phyloP scores from a whole-genome alignment of 1,140 invertebrate genomes.

The Ephestia elutella region DNA sequence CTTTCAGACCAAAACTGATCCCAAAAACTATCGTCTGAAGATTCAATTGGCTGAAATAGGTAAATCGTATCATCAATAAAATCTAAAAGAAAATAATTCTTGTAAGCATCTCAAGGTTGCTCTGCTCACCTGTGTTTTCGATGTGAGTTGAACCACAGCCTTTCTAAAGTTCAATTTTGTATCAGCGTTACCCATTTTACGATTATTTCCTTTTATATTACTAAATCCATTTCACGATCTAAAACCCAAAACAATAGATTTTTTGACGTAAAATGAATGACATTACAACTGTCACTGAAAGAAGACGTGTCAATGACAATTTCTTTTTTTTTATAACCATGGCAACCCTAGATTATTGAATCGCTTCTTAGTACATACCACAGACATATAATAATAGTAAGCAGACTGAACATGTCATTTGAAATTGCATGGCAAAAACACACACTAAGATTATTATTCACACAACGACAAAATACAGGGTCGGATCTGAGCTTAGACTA shows the following conservation, averaged over 20 bases:
- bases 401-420: too few species aligned
- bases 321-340: constrained; percentile 4
- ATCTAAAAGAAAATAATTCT: constrained; percentile 9
- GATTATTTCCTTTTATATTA: constrained; percentile 31
- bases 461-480: too few species aligned
- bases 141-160: constrained; percentile 96
- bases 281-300: constrained; percentile 22
- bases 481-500: too few species aligned
- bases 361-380: too few species aligned
- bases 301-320: constrained; percentile 35
- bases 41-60: constrained; percentile 86
- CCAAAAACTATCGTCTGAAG: constrained; percentile 96
- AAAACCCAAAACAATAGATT: constrained; percentile 42
- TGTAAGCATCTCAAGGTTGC: background rate
- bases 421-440: too few species aligned
- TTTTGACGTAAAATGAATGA: constrained; percentile 5
- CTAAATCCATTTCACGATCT: constrained; percentile 53
- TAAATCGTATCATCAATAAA: constrained; percentile 28
- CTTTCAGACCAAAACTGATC: constrained; percentile 99
- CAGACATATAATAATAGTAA: too few species aligned
- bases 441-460: too few species aligned
- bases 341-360: background rate
- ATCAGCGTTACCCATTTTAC: constrained; percentile 95
- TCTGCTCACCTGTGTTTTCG: constrained; percentile 89
- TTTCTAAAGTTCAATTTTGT: constrained; percentile 98